Evolutionary conservation across 2,888 invertebrate species (phyloP), one percentile per base, ranked within the genome.

Genomic region (Meiosimyza decipiens): DNA sequence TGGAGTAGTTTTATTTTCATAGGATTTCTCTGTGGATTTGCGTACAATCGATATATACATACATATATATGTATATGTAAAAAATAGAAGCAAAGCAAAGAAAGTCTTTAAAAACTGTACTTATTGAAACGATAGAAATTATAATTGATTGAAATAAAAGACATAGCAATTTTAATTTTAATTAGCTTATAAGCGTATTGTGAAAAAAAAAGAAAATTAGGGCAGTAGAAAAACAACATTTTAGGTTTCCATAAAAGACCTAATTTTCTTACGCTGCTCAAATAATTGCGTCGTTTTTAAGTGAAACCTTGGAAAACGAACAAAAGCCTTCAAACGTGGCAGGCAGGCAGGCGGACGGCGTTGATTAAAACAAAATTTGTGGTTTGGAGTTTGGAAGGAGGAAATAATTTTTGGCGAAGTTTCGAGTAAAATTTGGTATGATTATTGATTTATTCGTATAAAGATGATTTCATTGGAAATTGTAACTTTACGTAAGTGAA

Each of bases 1-100:
- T 77, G 70, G 64, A 70, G 63, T 73, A 70, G 63, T 73, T 73
- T 73, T 70, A 9, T 40, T 40, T 40, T 40, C 40, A 5, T 40
- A 40, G 62, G 62, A 51, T 51, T 18, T 63, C 62, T 54, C 70
- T 63, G 63, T 18, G 70, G 70, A 70, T 63, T 63, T 63, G n/a
- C 63, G 12, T 57, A 28, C 16, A 16, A 12, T 70, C 70, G 70
- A 22, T 40, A 40, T 40, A 28, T 28, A 28, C 28, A 28, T 28
- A 28, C 28, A 28, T 4, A 28, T 3, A 4, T 28, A 28, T 28
- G 1, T 40, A 7, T 40, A 40, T 3, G 5, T 22, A 70, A 70
- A n/a, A 7, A 62, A 59, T 60, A 51, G 28, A 62, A 70, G 60
- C 69, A 62, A 62, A 70, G 60, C 69, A 62, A 70, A 70, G 62